Evolutionary conservation across 1,140 invertebrate species (phyloP).

Genomic region (Hyposmocoma kahamanoa): DNA sequence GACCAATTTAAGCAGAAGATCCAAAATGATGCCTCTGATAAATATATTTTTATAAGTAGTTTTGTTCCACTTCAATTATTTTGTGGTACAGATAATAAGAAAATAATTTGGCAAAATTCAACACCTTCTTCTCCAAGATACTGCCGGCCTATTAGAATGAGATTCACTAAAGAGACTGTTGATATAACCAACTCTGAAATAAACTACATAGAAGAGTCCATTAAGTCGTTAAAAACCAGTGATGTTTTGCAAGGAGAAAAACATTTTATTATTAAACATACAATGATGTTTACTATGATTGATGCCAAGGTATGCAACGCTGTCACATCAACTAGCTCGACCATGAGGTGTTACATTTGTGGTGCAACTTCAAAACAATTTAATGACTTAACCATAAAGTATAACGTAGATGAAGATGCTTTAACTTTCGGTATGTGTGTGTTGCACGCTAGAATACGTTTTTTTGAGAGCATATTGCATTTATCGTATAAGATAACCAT

Average conservation of each 20-base stretch:
- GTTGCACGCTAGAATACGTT: constrained; percentile 25
- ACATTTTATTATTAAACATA: constrained; percentile 22
- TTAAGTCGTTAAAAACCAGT: no score
- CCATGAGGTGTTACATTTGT: constrained; percentile 21
- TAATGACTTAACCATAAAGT: constrained; percentile 20
- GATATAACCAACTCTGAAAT: background rate
- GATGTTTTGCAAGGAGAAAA: no score
- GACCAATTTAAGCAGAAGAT: constrained; percentile 4
- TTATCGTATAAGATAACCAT: constrained; percentile 23
- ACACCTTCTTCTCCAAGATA: constrained; percentile 22
- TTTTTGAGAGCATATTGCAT: constrained; percentile 24
- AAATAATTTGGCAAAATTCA: constrained; percentile 37
- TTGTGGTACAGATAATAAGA: constrained; percentile 16
- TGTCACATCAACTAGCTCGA: constrained; percentile 21
- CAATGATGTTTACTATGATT: constrained; percentile 23
- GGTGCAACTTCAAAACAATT: constrained; percentile 24
- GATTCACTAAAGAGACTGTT: constrained; percentile 24
- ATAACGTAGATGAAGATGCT: background rate
- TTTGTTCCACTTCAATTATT: constrained; percentile 36
- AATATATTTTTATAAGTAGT: constrained; percentile 30
- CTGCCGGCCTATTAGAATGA: constrained; percentile 28
- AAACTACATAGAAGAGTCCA: no score
- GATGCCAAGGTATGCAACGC: constrained; percentile 33
- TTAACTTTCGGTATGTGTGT: constrained; percentile 17
- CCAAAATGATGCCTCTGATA: constrained; percentile 14